phyloP scores from a whole-genome alignment of 2,113 vertebrate species.

The Myiozetetes cayanensis region DNA sequence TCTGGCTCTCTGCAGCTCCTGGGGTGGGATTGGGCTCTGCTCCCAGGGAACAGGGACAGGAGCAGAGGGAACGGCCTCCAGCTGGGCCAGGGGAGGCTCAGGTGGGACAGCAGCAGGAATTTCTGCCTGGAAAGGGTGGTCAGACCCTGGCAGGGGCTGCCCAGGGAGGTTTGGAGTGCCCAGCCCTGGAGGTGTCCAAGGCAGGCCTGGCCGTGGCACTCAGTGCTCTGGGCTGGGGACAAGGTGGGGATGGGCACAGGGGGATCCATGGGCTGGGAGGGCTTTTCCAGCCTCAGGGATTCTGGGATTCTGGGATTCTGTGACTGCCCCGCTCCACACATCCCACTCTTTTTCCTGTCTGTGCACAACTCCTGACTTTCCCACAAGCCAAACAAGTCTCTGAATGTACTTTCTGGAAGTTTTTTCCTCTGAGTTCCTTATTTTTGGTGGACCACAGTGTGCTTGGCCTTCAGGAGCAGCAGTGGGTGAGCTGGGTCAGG shows the following conservation, averaged over 20 bases:
- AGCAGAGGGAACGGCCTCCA: not conserved
- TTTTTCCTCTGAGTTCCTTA: not conserved
- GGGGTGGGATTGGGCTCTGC: not conserved
- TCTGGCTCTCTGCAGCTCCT: not conserved
- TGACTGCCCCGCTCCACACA: fast-evolving
- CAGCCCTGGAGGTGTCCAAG: not conserved
- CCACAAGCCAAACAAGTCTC: too few relatives aligned
- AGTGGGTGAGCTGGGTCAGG: not conserved
- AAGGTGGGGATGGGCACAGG: not conserved
- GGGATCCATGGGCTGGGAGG: not conserved
- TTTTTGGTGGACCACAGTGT: fast-evolving
- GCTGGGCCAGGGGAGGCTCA: not conserved
- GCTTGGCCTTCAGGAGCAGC: not conserved
- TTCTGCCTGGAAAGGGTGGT: not conserved
- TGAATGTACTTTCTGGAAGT: too few relatives aligned
- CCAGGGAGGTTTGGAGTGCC: not conserved
- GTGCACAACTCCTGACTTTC: fast-evolving
- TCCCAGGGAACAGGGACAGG: not conserved
- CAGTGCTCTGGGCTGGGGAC: not conserved
- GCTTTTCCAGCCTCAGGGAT: not conserved
- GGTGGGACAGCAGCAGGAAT: not conserved
- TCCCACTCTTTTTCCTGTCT: fast-evolving
- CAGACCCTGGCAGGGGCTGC: not conserved
- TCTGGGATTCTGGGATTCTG: not conserved
- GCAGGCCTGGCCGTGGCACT: not conserved